Base-by-base conservation (phyloP, 2,797 vertebrate species). In the Sus cebifrons region DNA sequence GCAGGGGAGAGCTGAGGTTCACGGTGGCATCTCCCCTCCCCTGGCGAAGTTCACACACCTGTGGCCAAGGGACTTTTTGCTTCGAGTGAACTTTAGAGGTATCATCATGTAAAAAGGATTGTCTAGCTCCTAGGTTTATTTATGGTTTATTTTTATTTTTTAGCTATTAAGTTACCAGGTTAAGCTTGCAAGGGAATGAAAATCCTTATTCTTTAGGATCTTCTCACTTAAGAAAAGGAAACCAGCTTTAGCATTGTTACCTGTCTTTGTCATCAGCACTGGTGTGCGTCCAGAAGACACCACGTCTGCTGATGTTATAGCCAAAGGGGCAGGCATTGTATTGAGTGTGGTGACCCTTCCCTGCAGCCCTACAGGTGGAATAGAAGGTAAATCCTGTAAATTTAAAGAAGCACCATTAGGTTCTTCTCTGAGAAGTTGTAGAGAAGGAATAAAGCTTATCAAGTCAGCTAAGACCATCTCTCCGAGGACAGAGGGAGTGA, bases 241-340 rank as follows among this genome's bases (percentile, higher is more conserved):
- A 9, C 56, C 32, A 49, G 40, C n/a, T 6, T 15, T 0, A 3
- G 13, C 15, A 6, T 0, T 0, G 1, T 44, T 2, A 3, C 10
- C 21, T 54, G 23, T 29, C 15, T 36, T 14, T 18, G 32, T 64
- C 3, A 0, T 40, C 40, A 25, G 10, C 14, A 1, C 29, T 2
- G 3, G 11, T 6, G 52, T 3, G 56, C 27, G 10, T 65, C 6
- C 17, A 2, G 52, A 52, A n/a, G 79, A 27, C n/a, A 17, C 21
- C 0, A 40, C 0, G 10, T 54, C 82, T 49, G 52, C 67, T 58
- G 23, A 18, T 15, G 44, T 6, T n/a, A 2, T 25, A 44, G 36
- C 25, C 49, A 29, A 44, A 52, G 40, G 11, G 13, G 15, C 10
- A 20, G 40, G 5, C 12, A 13, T 49, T 52, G 0, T 23, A 40